Evolutionary conservation across 1,140 invertebrate genomes (phyloP).

Genomic region (Eriocheir sinensis): DNA sequence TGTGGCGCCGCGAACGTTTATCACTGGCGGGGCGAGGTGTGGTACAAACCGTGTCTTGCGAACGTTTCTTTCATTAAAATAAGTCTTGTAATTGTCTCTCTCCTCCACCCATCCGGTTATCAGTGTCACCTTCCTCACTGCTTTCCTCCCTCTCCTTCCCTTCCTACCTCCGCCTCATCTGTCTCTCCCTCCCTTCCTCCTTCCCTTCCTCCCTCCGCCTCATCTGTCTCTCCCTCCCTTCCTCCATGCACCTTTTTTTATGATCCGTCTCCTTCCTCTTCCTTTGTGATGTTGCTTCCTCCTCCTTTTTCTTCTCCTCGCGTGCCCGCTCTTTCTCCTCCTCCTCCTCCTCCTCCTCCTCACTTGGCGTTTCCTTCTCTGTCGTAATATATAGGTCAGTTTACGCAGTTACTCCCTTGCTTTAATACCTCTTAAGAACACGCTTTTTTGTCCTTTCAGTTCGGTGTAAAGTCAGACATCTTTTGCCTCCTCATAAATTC

Average conservation of each 20-base stretch:
- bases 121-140: neutral
- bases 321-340: neutral
- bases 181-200: neutral
- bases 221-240: neutral
- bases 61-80: neutral
- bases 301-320: neutral
- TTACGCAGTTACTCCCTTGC: neutral
- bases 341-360: constrained; percentile 25
- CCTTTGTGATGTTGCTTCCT: neutral
- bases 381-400: neutral
- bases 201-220: neutral
- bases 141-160: neutral
- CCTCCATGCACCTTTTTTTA: neutral
- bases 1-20: neutral
- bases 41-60: neutral
- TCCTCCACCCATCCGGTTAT: constrained; percentile 46
- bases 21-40: neutral
- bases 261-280: neutral
- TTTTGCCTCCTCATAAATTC: too few relatives aligned
- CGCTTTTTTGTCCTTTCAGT: neutral
- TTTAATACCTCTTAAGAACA: neutral
- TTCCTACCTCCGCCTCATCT: constrained; percentile 11
- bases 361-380: neutral
- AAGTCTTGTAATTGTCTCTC: neutral
- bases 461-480: too few relatives aligned